phyloP scores from a whole-genome alignment of 2,113 vertebrate species.

The Ceratotherium simum region DNA sequence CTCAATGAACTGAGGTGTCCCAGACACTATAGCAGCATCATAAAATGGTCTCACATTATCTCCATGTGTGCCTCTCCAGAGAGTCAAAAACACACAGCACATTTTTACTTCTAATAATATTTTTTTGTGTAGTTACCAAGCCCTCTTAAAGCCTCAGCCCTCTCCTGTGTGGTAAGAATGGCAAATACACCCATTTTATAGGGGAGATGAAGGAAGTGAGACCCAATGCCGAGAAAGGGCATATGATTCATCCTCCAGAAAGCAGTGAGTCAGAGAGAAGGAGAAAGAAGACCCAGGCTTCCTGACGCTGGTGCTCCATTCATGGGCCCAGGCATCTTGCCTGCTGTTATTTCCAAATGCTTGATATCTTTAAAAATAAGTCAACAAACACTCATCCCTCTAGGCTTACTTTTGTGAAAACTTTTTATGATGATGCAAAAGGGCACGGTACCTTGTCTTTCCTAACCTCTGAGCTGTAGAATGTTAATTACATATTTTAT shows the following conservation, averaged over 20 bases:
- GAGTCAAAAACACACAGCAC: constrained; percentile 35
- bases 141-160: constrained; percentile 2
- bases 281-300: constrained; percentile 55
- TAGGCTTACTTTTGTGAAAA: constrained; percentile 37
- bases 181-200: constrained; percentile 71
- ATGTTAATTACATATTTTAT: constrained; percentile 49
- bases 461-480: constrained; percentile 26
- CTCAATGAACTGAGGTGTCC: not conserved
- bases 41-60: not conserved
- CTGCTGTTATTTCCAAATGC: constrained; percentile 56
- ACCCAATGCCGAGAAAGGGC: constrained; percentile 52
- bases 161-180: constrained; percentile 53
- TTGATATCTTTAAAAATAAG: constrained; percentile 49
- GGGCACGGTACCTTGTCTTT: constrained; percentile 32
- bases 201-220: constrained; percentile 67
- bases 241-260: constrained; percentile 72
- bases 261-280: constrained; percentile 76
- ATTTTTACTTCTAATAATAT: constrained; percentile 67
- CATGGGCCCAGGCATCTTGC: constrained; percentile 32
- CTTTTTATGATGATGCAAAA: constrained; percentile 27
- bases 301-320: not conserved
- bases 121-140: constrained; percentile 66
- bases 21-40: not conserved
- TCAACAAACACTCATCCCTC: not conserved
- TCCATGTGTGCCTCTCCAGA: not conserved